Evolutionary conservation across 2,113 vertebrate genomes (phyloP), one percentile per base, ranked within the genome.

Genomic region (Cranoglanis bouderius): DNA sequence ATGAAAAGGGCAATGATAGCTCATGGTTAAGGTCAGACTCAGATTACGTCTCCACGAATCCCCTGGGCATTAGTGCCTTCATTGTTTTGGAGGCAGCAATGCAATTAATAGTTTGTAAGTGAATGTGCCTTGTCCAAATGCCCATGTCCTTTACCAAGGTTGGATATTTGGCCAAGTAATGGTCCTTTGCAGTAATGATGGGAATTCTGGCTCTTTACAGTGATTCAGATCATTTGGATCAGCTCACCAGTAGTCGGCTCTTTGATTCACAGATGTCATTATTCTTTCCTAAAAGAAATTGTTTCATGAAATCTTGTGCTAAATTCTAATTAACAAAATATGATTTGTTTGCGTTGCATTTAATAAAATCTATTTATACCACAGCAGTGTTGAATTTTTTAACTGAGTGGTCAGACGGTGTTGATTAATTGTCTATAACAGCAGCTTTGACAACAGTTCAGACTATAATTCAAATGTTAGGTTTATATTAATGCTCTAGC

Each of bases 11-110:
- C 40, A 84, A 6, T 49, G 40, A 63, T 84, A n/a, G 83, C 83
- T 84, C 29, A 12, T 63, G 26, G 83, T 84, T 84, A 84, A 84
- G 83, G 83, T 84, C 83, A 84, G 43, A 29, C 29, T 46, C 38
- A 18, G 29, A 67, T 84, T 49, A 84, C 67, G 83, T 67, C 29
- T 67, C 6, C 9, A 32, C 29, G 8, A 63, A 46, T 43, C 61
- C 43, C 26, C 24, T 63, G 8, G 83, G 59, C 61, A 67, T 82
- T 24, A 24, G 51, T 57, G 18, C 53, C 53, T 82, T 82, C 80
- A 82, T 49, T 84, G 59, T 67, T 84, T n/a, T 65, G 61, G 40
- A 67, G 38, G 61, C 8, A 63, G 40, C 59, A 84, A 65, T n/a
- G 61, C 29, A 49, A 84, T 84, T 32, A 84, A 84, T 21, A 8